A percentile compares a stretch with the other conserved stretches of the same genome.
Evolutionary conservation across 1,140 invertebrate species (phyloP).

Genomic region (Trichomalopsis sarcophagae): DNA sequence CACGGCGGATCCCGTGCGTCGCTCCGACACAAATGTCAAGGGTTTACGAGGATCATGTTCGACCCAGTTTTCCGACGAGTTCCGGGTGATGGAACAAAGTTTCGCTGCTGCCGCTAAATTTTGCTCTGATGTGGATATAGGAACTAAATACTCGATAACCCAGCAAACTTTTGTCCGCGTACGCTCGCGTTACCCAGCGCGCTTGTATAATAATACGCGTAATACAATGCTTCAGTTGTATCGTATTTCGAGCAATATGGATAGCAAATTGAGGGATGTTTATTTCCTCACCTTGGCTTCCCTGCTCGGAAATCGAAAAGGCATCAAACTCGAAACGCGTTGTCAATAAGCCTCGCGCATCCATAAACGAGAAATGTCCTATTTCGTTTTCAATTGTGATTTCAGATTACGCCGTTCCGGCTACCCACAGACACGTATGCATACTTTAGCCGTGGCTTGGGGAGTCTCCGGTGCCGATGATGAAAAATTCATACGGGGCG

Average conservation of each 20-base stretch:
- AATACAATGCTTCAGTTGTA: no score
- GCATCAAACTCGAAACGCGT: not conserved
- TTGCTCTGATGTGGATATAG: not conserved
- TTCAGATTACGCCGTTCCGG: not conserved
- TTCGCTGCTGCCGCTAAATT: not conserved
- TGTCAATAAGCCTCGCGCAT: not conserved
- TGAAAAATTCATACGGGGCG: conserved; percentile 46
- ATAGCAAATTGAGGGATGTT: no score
- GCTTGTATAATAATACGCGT: no score
- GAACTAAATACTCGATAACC: not conserved
- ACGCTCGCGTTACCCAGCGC: no score
- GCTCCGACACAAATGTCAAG: not conserved
- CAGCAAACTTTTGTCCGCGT: no score
- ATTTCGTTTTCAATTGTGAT: conserved; percentile 39
- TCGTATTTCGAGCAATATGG: no score
- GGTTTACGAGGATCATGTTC: not conserved
- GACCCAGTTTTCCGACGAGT: not conserved
- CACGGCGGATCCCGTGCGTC: not conserved
- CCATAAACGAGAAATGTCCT: conserved; percentile 6
- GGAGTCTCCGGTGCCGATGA: not conserved
- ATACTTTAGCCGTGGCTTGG: not conserved
- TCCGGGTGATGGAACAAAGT: not conserved
- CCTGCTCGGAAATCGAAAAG: not conserved
- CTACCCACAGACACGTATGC: not conserved
- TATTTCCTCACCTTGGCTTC: not conserved